Evolutionary conservation across 2,888 invertebrate genomes (phyloP).

Genomic region (Lasioglossum leucozonium): DNA sequence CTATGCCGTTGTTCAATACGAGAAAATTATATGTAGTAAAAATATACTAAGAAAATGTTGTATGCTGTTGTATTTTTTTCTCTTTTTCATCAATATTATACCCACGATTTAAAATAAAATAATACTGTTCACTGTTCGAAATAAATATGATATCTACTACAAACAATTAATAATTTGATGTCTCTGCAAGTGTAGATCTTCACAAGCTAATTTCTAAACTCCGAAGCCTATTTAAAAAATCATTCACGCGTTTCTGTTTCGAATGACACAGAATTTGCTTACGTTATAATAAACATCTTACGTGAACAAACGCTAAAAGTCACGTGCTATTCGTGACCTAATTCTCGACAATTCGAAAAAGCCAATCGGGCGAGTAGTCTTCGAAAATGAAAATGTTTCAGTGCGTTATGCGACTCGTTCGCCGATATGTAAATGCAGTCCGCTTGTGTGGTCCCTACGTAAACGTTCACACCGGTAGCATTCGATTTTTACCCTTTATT

Average conservation of each 20-base stretch:
- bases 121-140: not conserved
- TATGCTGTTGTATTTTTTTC: no score
- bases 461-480: not conserved
- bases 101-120: not conserved
- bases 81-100: not conserved
- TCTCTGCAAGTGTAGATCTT: not conserved
- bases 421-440: not conserved
- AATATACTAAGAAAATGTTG: not conserved
- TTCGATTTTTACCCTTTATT: not conserved
- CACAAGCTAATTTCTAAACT: not conserved
- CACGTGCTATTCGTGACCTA: not conserved
- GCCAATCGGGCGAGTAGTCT: not conserved
- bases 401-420: not conserved
- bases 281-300: not conserved
- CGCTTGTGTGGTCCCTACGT: not conserved
- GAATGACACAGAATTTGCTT: not conserved
- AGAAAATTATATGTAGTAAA: not conserved
- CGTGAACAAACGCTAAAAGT: not conserved
- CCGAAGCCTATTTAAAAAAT: not conserved
- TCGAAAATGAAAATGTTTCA: conserved; percentile 1
- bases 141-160: not conserved
- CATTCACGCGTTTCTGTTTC: not conserved
- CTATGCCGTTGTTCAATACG: not conserved
- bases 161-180: not conserved
- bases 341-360: not conserved